Evolutionary conservation across 2,888 invertebrate genomes (phyloP), one percentile per base, ranked within the genome.

Genomic region (Acholoe squamosa): DNA sequence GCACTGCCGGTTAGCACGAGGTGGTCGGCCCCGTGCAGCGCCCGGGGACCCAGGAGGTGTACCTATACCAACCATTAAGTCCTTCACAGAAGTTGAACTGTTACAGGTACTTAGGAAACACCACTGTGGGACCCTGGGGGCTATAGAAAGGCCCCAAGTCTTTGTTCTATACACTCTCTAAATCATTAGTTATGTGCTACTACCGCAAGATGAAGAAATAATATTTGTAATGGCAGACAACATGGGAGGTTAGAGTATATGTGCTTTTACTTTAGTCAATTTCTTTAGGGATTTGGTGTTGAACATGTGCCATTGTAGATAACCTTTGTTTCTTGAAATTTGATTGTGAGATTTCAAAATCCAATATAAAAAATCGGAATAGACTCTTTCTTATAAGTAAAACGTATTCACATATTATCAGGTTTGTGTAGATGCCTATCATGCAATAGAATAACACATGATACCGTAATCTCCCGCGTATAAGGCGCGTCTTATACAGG

Each of bases 51-150:
- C 34, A n/a, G 76, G 28, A 80, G 71, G 71, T 71, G 28, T 71
- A 71, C 28, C 28, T 71, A 14, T 71, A 71, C 28, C 28, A 25
- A n/a, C 71, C 71, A 71, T 71, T 71, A 80, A 80, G 80, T 33
- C 33, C 80, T 43, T 33, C 80, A 80, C 80, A 43, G 80, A 43
- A 43, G 80, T 43, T 34, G 34, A 80, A 80, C 80, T 80, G 80
- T 80, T 80, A 80, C 80, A 80, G 33, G 80, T 80, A 22, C 33
- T 80, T 80, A 80, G n/a, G 43, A 80, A 33, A 80, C 34, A 80
- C 80, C 14, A n/a, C 61, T 61, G 61, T 61, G 61, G 3, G 43
- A 43, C 43, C 43, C 61, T 61, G 61, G 61, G 3, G 61, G 61
- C 61, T 61, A n/a, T n/a, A 10, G 61, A 61, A 61, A 61, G 43